Conservation (phyloP, 2,797 vertebrate species). For the Gymnothorax javanicus region DNA sequence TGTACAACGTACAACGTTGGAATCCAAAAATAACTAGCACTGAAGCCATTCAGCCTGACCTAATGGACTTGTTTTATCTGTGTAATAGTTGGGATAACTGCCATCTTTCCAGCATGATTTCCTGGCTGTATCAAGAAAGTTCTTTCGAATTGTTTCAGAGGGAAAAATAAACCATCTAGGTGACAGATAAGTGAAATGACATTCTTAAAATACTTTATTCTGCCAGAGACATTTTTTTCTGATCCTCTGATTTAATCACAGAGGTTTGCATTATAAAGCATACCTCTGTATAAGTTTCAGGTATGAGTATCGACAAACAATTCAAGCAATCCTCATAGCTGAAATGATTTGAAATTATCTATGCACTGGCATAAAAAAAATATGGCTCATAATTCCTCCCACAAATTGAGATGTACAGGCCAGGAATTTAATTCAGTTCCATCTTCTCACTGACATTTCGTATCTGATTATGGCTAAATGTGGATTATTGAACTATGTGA, state of each 20-base stretch:
- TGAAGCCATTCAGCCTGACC: conserved; percentile 34
- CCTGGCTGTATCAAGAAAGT: neutral
- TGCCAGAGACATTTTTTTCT: neutral
- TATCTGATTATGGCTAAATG: neutral
- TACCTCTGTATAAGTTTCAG: neutral
- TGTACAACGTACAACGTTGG: conserved; percentile 52
- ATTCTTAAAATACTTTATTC: neutral
- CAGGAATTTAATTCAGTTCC: neutral
- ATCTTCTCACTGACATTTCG: neutral
- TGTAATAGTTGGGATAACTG: conserved; percentile 31
- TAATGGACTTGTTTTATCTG: conserved; percentile 44
- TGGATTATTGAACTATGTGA: neutral
- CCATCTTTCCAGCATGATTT: neutral
- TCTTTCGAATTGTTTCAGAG: too few species aligned
- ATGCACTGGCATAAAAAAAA: neutral
- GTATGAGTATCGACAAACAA: neutral
- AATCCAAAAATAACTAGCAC: conserved; percentile 45
- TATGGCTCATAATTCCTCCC: neutral
- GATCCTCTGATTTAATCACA: neutral
- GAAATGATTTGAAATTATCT: neutral
- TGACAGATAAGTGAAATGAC: neutral
- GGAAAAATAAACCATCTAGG: too few species aligned
- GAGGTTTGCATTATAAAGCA: neutral
- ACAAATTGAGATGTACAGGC: neutral
- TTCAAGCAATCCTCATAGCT: neutral